Evolutionary conservation across 1,140 invertebrate species (phyloP).

Genomic region (Drosophila elegans): DNA sequence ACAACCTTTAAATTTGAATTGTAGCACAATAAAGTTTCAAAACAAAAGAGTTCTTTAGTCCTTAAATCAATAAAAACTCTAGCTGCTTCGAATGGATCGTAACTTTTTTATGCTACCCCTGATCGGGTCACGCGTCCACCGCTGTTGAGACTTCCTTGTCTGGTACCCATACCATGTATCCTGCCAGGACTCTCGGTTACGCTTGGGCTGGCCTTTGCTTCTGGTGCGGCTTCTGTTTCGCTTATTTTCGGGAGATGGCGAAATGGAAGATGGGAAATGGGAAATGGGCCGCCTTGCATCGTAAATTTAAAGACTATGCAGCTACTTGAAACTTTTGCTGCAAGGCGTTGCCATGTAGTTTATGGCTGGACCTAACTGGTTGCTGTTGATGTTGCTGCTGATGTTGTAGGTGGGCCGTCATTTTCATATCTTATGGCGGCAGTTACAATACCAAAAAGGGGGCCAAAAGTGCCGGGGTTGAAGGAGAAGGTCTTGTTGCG

Average conservation of each 20-base stretch:
- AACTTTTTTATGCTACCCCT: background rate
- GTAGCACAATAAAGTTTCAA: too few species aligned
- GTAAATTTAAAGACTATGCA: constrained; percentile 77
- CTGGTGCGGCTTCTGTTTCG: constrained; percentile 52
- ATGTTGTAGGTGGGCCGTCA: constrained; percentile 60
- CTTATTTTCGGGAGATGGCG: constrained; percentile 37
- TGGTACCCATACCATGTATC: constrained; percentile 35
- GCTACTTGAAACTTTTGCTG: constrained; percentile 68
- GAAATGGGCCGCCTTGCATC: constrained; percentile 41
- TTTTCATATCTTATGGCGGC: constrained; percentile 66
- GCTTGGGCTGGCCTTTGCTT: constrained; percentile 62
- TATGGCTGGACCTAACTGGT: constrained; percentile 48
- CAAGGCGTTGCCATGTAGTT: constrained; percentile 66
- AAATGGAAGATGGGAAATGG: background rate
- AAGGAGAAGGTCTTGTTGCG: background rate
- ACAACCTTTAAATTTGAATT: too few species aligned
- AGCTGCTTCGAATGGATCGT: background rate
- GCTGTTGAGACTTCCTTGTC: constrained; percentile 20
- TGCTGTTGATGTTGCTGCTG: constrained; percentile 43
- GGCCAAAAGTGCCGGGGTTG: background rate
- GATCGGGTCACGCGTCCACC: constrained; percentile 5
- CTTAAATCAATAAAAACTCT: too few species aligned
- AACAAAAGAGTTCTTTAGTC: too few species aligned
- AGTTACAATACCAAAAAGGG: constrained; percentile 44
- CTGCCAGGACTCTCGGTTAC: constrained; percentile 61